These are phyloP conservation scores for Chionomys nivalis DNA, from an alignment of 2,113 vertebrate species.

Conservation along the genomic window DNA sequence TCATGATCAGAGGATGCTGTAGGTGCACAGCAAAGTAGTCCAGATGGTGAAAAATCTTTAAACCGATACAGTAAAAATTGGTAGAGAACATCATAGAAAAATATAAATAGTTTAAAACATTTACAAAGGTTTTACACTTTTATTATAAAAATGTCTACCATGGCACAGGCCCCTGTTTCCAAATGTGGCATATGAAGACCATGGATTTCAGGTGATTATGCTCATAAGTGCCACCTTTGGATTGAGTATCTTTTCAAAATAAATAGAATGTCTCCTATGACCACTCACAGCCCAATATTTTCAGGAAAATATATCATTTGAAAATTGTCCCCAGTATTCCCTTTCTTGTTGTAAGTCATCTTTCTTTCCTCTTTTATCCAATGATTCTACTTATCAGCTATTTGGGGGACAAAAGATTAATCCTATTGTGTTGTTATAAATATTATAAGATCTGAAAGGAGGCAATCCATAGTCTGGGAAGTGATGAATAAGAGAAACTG, in stretches of 20 bases:
- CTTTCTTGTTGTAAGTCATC: background rate
- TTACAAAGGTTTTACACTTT: background rate
- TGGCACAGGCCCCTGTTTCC: background rate
- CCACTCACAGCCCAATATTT: background rate
- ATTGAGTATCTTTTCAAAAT: background rate
- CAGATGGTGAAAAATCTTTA: background rate
- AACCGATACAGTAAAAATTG: background rate
- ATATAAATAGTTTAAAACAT: background rate
- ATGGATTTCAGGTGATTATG: background rate
- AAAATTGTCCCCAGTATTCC: background rate
- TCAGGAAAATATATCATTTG: background rate
- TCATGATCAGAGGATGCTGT: background rate
- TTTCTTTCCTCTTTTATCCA: background rate
- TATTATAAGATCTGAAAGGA: background rate
- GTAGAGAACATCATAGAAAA: background rate
- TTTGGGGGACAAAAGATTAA: background rate
- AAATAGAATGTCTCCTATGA: background rate
- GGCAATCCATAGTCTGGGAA: background rate
- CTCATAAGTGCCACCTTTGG: too few species aligned
- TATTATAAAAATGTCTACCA: background rate
- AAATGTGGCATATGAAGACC: background rate
- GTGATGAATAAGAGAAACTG: background rate
- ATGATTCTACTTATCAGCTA: background rate
- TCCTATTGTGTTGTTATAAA: background rate
- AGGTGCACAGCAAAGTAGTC: background rate